phyloP scores from a whole-genome alignment of 2,113 vertebrate genomes.

The Lipophrys pholis region DNA sequence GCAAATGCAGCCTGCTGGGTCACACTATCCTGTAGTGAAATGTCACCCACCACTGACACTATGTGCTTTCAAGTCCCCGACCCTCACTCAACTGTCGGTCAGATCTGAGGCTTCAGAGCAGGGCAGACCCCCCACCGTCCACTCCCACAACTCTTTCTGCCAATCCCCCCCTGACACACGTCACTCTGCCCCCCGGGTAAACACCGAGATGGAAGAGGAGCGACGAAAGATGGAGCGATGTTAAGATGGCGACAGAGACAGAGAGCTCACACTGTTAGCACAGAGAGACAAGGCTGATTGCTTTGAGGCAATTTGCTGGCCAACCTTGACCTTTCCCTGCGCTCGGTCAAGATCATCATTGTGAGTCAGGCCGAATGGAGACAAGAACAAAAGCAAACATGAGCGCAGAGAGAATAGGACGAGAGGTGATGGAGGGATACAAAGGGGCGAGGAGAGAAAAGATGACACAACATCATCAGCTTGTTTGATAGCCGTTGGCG shows the following conservation, averaged over 20 bases:
- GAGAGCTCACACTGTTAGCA: constrained; percentile 55
- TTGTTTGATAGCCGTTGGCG: constrained; percentile 27
- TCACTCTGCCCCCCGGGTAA: constrained; percentile 38
- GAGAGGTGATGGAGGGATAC: constrained; percentile 9
- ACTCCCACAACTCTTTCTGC: constrained; percentile 9
- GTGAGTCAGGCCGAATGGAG: constrained; percentile 70
- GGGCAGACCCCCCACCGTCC: not conserved
- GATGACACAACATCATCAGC: constrained; percentile 22
- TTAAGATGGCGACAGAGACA: constrained; percentile 48
- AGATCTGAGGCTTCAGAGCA: constrained; percentile 69
- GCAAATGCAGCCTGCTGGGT: constrained; percentile 40
- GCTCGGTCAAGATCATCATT: constrained; percentile 77
- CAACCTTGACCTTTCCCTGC: constrained; percentile 82
- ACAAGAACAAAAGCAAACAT: constrained; percentile 79
- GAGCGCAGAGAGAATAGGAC: constrained; percentile 31
- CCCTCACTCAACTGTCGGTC: constrained; percentile 40
- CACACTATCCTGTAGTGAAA: constrained; percentile 56
- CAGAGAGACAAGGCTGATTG: constrained; percentile 72
- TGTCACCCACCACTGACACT: constrained; percentile 66
- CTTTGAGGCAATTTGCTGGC: constrained; percentile 78
- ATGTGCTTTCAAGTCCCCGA: constrained; percentile 69
- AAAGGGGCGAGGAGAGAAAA: constrained; percentile 16
- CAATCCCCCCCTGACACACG: constrained; percentile 40
- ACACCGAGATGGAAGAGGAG: constrained; percentile 43
- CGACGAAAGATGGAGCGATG: constrained; percentile 46